Conservation (phyloP, 2,113 vertebrate species). For the Neoarius graeffei region DNA sequence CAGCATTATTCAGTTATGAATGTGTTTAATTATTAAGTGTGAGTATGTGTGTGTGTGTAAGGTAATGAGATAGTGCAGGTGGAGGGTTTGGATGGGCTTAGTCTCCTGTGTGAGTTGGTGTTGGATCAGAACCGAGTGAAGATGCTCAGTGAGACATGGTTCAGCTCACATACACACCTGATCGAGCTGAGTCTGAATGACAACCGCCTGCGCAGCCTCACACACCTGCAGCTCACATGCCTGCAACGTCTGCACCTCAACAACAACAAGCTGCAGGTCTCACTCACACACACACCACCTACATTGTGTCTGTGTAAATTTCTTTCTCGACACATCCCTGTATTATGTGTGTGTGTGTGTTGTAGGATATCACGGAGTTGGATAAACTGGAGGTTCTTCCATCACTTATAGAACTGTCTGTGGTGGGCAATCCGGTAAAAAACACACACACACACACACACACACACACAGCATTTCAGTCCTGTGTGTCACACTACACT, state of each 20-base stretch:
- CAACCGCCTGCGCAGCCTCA: constrained; percentile 81
- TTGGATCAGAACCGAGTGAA: constrained; percentile 82
- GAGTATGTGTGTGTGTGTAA: constrained; percentile 47
- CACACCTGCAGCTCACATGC: constrained; percentile 73
- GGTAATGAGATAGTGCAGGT: constrained; percentile 84
- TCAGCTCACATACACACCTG: constrained; percentile 73
- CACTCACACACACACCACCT: neutral
- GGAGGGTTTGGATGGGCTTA: constrained; percentile 81
- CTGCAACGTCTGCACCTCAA: constrained; percentile 81
- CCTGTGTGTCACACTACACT: neutral
- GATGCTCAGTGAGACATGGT: constrained; percentile 75
- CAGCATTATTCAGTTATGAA: neutral
- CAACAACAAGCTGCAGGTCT: constrained; percentile 85
- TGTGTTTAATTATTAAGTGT: neutral
- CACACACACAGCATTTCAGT: constrained; percentile 33
- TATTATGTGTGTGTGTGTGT: constrained; percentile 26
- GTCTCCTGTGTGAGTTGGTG: constrained; percentile 76
- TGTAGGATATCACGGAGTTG: constrained; percentile 79
- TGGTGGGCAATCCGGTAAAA: constrained; percentile 84
- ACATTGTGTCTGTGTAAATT: neutral
- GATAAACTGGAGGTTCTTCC: constrained; percentile 81
- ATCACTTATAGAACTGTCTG: constrained; percentile 79
- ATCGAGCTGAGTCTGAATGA: constrained; percentile 78
- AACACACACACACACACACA: constrained; percentile 47
- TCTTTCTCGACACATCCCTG: too few relatives aligned